A percentile compares a stretch with the other conserved stretches of the same genome.
These are phyloP conservation scores for Leptonema lineaticorne DNA, from an alignment of 1,140 invertebrate species.

Conservation along the genomic window DNA sequence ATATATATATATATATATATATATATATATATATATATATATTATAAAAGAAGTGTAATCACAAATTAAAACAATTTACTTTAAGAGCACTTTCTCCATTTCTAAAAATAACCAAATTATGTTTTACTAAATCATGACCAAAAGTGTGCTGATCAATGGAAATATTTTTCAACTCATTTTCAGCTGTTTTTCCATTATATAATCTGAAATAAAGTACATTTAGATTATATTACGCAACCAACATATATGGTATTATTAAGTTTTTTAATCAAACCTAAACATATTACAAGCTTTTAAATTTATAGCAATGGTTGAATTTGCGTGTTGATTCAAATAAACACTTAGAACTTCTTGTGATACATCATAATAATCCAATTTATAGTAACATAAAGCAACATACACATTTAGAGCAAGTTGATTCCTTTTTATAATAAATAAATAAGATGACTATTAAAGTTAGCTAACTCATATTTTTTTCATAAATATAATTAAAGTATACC, in stretches of 20 bases:
- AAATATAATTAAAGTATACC: constrained; percentile 55
- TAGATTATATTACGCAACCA: not conserved
- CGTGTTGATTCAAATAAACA: constrained; percentile 89
- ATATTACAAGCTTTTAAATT: constrained; percentile 85
- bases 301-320: constrained; percentile 91
- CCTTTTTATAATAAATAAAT: constrained; percentile 61
- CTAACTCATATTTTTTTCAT: not conserved
- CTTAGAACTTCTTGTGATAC: constrained; percentile 92
- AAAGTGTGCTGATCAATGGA: constrained; percentile 79
- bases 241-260: not conserved
- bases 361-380: constrained; percentile 93
- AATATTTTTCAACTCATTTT: constrained; percentile 79
- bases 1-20: not conserved
- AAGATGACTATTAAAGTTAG: not conserved
- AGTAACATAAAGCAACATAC: constrained; percentile 96
- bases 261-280: constrained; percentile 53
- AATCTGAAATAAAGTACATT: constrained; percentile 64
- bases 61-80: constrained; percentile 43
- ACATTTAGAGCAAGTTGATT: constrained; percentile 94
- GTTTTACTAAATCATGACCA: constrained; percentile 89
- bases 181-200: constrained; percentile 93
- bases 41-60: not conserved
- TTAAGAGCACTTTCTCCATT: constrained; percentile 91
- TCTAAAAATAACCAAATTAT: constrained; percentile 95
- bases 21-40: not conserved